Percentiles rank a stretch among this genome's conserved stretches.
phyloP scores from a whole-genome alignment of 2,113 vertebrate species.

The Potamarius usumacintae region DNA sequence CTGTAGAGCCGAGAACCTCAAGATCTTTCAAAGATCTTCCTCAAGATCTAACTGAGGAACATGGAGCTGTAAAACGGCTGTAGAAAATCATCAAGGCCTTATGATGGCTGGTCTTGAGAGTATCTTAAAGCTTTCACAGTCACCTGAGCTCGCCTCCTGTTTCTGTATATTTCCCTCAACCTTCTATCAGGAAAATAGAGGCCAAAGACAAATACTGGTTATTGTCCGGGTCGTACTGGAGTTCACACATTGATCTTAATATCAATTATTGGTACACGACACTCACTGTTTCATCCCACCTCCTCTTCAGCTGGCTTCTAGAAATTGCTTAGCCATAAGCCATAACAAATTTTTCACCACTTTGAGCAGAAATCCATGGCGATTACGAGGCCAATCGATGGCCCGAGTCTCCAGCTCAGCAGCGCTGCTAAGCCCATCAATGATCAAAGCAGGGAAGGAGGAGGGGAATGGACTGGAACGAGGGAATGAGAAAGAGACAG shows the following conservation, averaged over 20 bases:
- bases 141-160: not conserved
- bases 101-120: not conserved
- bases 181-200: slow-evolving; percentile 9
- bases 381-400: slow-evolving; percentile 52
- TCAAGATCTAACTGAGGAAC: not conserved
- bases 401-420: slow-evolving; percentile 41
- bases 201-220: slow-evolving; percentile 43
- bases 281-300: slow-evolving; percentile 35
- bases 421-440: slow-evolving; percentile 52
- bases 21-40: too few species aligned
- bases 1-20: not conserved
- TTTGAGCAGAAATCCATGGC: slow-evolving; percentile 56
- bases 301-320: slow-evolving; percentile 22
- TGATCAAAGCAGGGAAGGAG: slow-evolving; percentile 44
- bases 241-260: slow-evolving; percentile 43
- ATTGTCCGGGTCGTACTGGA: slow-evolving; percentile 14
- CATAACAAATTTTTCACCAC: slow-evolving; percentile 52
- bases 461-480: slow-evolving; percentile 21
- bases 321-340: slow-evolving; percentile 52
- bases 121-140: not conserved
- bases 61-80: not conserved
- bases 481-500: slow-evolving; percentile 32
- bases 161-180: not conserved
- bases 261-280: slow-evolving; percentile 40
- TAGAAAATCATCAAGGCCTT: not conserved